Evolutionary conservation across 2,888 invertebrate species (phyloP).

Genomic region (Rapana venosa): DNA sequence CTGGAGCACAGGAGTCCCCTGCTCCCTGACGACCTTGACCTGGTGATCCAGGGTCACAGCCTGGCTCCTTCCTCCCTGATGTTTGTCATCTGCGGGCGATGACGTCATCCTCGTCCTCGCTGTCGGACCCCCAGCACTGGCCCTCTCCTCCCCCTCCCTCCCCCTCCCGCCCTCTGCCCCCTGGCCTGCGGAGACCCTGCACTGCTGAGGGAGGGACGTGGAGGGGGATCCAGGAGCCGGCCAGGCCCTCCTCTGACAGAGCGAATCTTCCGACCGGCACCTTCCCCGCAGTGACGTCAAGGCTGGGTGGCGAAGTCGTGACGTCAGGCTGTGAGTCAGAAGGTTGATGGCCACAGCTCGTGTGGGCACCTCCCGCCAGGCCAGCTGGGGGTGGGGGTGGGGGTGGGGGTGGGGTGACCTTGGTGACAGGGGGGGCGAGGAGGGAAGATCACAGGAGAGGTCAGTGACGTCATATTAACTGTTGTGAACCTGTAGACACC

Average conservation of each 20-base stretch:
- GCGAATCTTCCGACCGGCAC: not conserved
- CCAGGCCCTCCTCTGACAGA: not conserved
- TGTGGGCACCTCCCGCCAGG: slow-evolving; percentile 9
- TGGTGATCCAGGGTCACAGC: too few relatives aligned
- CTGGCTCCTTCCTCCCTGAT: too few relatives aligned
- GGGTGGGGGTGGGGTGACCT: not conserved
- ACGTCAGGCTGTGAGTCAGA: slow-evolving; percentile 59
- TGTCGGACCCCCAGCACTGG: not conserved
- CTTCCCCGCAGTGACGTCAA: not conserved
- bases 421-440: too few relatives aligned
- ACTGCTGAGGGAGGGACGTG: not conserved
- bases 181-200: not conserved
- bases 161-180: not conserved
- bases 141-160: not conserved
- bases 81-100: too few relatives aligned
- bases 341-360: slow-evolving; percentile 54
- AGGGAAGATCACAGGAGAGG: too few relatives aligned
- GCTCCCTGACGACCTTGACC: too few relatives aligned
- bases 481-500: too few relatives aligned
- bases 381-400: not conserved
- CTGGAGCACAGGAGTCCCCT: not conserved
- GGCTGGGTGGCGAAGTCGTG: slow-evolving; percentile 52
- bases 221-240: not conserved
- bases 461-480: too few relatives aligned
- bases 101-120: too few relatives aligned